Evolutionary conservation across 2,888 invertebrate species (phyloP).

Genomic region (Watsonalla binaria): DNA sequence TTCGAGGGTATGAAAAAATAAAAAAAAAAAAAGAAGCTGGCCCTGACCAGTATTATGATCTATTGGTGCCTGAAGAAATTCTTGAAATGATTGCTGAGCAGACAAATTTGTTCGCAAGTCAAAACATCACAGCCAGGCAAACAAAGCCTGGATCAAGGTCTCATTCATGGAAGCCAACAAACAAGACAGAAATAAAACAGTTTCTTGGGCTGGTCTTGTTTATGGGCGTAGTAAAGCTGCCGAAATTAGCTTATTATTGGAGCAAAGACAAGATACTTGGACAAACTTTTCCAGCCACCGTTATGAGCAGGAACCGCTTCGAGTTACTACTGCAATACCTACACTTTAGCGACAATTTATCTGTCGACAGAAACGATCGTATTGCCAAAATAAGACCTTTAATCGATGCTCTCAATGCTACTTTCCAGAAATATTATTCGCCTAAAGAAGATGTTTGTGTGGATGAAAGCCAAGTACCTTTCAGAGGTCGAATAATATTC

Average conservation of each 20-base stretch:
- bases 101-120: slow-evolving; percentile 25
- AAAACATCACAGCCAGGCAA: slow-evolving; percentile 23
- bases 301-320: slow-evolving; percentile 30
- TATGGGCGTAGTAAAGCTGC: slow-evolving; percentile 29
- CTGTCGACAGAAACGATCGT: slow-evolving; percentile 20
- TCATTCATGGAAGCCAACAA: slow-evolving; percentile 27
- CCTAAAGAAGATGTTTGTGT: slow-evolving; percentile 14
- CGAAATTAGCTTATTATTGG: slow-evolving; percentile 26
- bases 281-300: slow-evolving; percentile 24
- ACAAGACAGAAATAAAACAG: slow-evolving; percentile 25
- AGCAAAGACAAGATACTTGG: slow-evolving; percentile 25
- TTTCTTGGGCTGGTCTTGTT: slow-evolving; percentile 27
- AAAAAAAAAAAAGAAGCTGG: slow-evolving; percentile 24
- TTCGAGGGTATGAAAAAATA: slow-evolving; percentile 18
- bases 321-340: slow-evolving; percentile 8
- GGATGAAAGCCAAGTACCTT: not conserved
- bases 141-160: slow-evolving; percentile 17
- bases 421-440: slow-evolving; percentile 24
- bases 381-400: slow-evolving; percentile 26
- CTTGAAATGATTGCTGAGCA: slow-evolving; percentile 25
- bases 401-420: slow-evolving; percentile 22
- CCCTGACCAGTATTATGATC: slow-evolving; percentile 23
- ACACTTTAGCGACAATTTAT: slow-evolving; percentile 27
- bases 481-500: too few species aligned
- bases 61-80: slow-evolving; percentile 28